Evolutionary conservation across 2,888 invertebrate genomes (phyloP).

Genomic region (Orthosia cruda): DNA sequence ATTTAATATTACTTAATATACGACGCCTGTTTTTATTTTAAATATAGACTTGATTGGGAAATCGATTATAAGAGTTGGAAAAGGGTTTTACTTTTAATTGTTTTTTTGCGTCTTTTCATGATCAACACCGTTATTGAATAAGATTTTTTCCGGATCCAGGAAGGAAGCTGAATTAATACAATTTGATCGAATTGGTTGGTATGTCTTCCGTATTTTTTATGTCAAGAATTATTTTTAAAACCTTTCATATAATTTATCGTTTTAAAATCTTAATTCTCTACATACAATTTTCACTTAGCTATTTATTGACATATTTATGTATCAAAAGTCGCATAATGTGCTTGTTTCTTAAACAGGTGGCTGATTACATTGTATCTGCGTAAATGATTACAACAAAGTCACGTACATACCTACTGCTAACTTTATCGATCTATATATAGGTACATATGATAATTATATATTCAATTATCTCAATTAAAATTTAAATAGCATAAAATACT

Average conservation of each 20-base stretch:
- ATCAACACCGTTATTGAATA: background rate
- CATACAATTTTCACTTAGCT: background rate
- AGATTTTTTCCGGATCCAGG: background rate
- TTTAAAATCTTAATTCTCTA: background rate
- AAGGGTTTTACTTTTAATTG: background rate
- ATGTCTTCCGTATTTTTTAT: background rate
- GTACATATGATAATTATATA: too few species aligned
- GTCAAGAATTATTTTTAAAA: background rate
- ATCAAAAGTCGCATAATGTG: slow-evolving; percentile 1
- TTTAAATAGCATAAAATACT: too few species aligned
- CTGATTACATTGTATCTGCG: slow-evolving; percentile 22
- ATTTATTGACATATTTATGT: background rate
- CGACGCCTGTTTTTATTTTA: slow-evolving; percentile 1
- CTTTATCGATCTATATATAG: background rate
- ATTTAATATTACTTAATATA: slow-evolving; percentile 13
- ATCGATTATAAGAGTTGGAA: background rate
- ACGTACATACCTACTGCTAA: background rate
- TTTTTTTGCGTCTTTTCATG: background rate
- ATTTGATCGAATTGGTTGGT: background rate
- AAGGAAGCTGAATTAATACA: slow-evolving; percentile 4
- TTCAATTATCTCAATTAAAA: too few species aligned
- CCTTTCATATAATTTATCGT: background rate
- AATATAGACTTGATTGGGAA: slow-evolving; percentile 4
- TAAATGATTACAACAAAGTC: slow-evolving; percentile 20
- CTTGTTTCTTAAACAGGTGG: background rate